Conservation (phyloP, 2,888 invertebrate species). For the Drosophila kambysellisi region DNA sequence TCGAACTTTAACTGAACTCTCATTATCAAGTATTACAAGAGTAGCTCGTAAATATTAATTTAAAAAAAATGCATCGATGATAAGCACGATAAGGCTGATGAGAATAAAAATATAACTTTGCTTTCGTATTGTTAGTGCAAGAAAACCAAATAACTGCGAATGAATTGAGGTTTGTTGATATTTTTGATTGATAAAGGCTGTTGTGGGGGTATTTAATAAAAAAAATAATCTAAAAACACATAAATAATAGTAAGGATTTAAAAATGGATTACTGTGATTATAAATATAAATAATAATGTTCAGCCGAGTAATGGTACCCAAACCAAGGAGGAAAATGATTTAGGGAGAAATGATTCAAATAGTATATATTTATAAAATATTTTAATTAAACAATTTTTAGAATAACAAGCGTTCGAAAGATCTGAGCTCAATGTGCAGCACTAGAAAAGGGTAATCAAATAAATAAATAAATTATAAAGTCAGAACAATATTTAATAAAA, state of each 20-base stretch:
- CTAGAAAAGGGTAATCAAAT: not conserved
- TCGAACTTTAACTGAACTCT: not conserved
- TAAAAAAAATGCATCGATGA: not conserved
- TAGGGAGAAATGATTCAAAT: not conserved
- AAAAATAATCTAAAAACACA: not conserved
- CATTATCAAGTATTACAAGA: not conserved
- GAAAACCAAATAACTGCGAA: not conserved
- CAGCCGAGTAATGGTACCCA: not conserved
- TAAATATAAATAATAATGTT: not conserved
- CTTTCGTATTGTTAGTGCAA: not conserved
- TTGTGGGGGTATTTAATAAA: not conserved
- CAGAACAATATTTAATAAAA: not conserved
- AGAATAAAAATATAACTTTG: not conserved
- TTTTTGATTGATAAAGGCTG: not conserved
- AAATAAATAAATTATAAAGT: not conserved
- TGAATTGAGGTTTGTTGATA: not conserved
- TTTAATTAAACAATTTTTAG: not conserved
- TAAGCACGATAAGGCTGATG: conserved; percentile 1
- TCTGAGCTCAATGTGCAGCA: not conserved
- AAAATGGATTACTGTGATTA: no score
- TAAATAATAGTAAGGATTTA: not conserved
- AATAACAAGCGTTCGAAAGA: not conserved
- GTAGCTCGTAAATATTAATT: not conserved
- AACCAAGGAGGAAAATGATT: not conserved
- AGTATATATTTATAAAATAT: not conserved